Evolutionary conservation across 1,140 invertebrate species (phyloP), one percentile per base, ranked within the genome.

Genomic region (Cyrtorhinus lividipennis): DNA sequence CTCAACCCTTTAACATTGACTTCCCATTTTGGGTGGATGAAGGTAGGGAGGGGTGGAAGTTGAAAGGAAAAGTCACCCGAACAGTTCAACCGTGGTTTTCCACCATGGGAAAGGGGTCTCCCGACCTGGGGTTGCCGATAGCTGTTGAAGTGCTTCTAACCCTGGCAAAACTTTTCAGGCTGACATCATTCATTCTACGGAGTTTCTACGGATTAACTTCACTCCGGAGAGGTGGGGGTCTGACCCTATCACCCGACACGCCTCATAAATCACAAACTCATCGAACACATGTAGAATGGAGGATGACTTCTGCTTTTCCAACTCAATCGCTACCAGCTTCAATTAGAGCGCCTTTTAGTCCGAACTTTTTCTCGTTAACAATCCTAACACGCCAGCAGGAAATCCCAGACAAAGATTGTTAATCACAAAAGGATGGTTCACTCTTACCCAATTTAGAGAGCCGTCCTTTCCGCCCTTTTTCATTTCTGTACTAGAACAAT

Each of bases 161-260:
- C n/a, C n/a, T n/a, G n/a, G 48, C 48, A 53, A 53, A 53, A 53
- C 48, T 53, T 53, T 53, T 53, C 48, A 8, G 3, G 12, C 48
- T 10, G 20, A 53, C 48, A 53, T 53, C 48, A 53, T 53, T 53
- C 48, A 53, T 53, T 53, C 48, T 53, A 20, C 48, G 48, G 18
- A 22, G 48, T 15, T 12, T 53, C 20, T 20, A 53, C 48, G 48
- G 48, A 53, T 53, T 53, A 53, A 3, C 12, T 53, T 53, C 12
- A 53, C 12, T 10, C 8, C 8, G n/a, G n/a, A n/a, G n/a, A n/a
- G 38, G 38, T 44, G 38, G 38, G 8, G 8, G 10, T 22, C 38
- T 53, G 48, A 53, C 48, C 48, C 48, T 53, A 53, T 15, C 48
- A 22, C 12, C 18, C 20, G 48, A 53, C 48, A 53, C 48, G 20